Evolutionary conservation across 2,888 invertebrate species (phyloP), one percentile per base, ranked within the genome.

Genomic region (Dusona sp.): DNA sequence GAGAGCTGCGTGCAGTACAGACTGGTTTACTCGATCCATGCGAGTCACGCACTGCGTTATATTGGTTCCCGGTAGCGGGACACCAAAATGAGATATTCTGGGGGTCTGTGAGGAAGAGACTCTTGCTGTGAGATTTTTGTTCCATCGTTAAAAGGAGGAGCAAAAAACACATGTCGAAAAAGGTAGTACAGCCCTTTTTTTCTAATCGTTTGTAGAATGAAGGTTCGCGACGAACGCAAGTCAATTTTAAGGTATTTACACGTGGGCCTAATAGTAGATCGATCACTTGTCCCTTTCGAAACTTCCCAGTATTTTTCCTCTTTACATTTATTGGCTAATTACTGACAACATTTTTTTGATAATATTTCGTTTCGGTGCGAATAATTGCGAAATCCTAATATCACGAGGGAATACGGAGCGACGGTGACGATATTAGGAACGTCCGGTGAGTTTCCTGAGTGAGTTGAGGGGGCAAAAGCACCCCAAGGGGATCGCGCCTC

Each of bases 41-140:
- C 65, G 75, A 70, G 84, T 80, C 86, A 83, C 83, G 80, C 78
- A 80, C 78, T 64, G 84, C 84, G 86, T 89, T 90, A 89, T 89
- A 89, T 88, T 80, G 83, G 79, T 91, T 91, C 90, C 86, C 82
- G 83, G 90, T 90, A 90, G 64, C 85, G 74, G 80, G 72, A 82
- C 79, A 61, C 73, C 85, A 79, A 86, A 87, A 85, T 83, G 83
- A 84, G 81, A 82, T 78, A 85, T 86, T 86, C 83, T 85, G 73
- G 77, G 61, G 67, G 85, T 61, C 75, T 80, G 16, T 42, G 48
- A n/a, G 67, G 65, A 48, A 78, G 38, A 33, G 54, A 6, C 19
- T 1, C 33, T 54, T n/a, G 38, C 70, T 45, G 36, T 54, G 25
- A 67, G 54, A 51, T 67, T 54, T 79, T 42, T 42, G 61, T 54